Base-by-base conservation (phyloP, 2,797 vertebrate species). In the Lindbergichthys nudifrons region DNA sequence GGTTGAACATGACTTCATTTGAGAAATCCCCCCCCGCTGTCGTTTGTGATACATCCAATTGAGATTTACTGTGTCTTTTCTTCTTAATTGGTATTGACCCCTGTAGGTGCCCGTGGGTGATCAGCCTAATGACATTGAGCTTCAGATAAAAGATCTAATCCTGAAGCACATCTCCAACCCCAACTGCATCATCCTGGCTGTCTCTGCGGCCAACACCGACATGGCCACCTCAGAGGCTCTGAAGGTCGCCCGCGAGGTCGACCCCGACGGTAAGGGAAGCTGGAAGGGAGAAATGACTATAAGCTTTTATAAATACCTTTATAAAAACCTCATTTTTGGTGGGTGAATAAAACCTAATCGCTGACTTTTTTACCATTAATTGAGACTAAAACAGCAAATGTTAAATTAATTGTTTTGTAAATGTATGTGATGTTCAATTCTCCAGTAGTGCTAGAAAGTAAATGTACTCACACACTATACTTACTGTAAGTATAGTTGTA, bases 161-260 rank as follows among this genome's bases (percentile, higher is more conserved):
- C 91, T 98, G 75, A 96, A 98, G 65, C 97, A 99, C 93, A 99
- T 99, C 92, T 96, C 97, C 80, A 99, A 99, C 85, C 98, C 98
- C 19, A 99, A 99, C 93, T 97, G 96, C 84, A 99, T 99, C 89
- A 99, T 99, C 87, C 91, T 99, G 62, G 97, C 98, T 2, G 98
- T 99, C 75, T 99, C 97, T 0, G 98, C 98, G 4, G 98, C 98
- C 9, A 99, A 99, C 92, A 99, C 98, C 4, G 98, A 99, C 86
- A 99, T 99, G 98, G 98, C 98, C 70, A 99, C 98, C 39, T 99
- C 98, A 0, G 98, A 99, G 90, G 97, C 98, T 0, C 96, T 99
- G 23, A 99, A 99, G 92, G 97, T 99, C 86, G 96, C 98, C 32
- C 95, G 98, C 30, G 98, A 99, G 87, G 97, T 98, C n/a, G 98